Evolutionary conservation across 2,113 vertebrate genomes (phyloP).

Genomic region (Tretioscincus oriximinensis): DNA sequence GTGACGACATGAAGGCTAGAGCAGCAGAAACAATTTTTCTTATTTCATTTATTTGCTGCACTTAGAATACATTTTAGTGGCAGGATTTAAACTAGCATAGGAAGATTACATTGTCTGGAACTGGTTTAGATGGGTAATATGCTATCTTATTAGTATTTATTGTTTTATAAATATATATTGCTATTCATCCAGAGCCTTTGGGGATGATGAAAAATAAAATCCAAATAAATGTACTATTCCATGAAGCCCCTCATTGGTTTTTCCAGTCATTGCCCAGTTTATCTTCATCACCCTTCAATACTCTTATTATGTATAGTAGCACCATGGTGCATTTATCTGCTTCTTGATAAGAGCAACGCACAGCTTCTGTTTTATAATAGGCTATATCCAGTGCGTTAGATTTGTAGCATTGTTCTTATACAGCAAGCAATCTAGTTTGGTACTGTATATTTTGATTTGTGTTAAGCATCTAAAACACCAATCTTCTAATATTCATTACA

Average conservation of each 20-base stretch:
- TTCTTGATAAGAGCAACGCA: constrained; percentile 26
- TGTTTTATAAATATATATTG: neutral
- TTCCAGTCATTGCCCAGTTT: constrained; percentile 5
- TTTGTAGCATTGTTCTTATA: constrained; percentile 39
- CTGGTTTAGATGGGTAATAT: neutral
- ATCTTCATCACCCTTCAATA: neutral
- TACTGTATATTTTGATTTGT: constrained; percentile 60
- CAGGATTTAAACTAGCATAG: neutral
- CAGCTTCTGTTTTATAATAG: constrained; percentile 25
- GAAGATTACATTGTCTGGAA: neutral
- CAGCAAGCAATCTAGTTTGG: constrained; percentile 42
- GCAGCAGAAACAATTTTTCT: too few relatives aligned
- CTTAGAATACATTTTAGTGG: too few relatives aligned
- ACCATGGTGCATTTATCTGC: constrained; percentile 34
- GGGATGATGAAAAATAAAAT: neutral
- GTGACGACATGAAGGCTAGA: too few relatives aligned
- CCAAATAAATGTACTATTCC: neutral
- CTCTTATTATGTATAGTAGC: constrained; percentile 23
- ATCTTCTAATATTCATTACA: constrained; percentile 62
- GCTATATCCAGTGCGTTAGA: constrained; percentile 32
- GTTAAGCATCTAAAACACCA: constrained; percentile 48
- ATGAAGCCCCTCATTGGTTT: neutral
- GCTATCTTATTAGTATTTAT: neutral
- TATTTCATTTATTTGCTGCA: too few relatives aligned
- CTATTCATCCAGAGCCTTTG: neutral